Evolutionary conservation across 1,140 invertebrate genomes (phyloP), one percentile per base, ranked within the genome.

Genomic region (Wasmannia auropunctata): DNA sequence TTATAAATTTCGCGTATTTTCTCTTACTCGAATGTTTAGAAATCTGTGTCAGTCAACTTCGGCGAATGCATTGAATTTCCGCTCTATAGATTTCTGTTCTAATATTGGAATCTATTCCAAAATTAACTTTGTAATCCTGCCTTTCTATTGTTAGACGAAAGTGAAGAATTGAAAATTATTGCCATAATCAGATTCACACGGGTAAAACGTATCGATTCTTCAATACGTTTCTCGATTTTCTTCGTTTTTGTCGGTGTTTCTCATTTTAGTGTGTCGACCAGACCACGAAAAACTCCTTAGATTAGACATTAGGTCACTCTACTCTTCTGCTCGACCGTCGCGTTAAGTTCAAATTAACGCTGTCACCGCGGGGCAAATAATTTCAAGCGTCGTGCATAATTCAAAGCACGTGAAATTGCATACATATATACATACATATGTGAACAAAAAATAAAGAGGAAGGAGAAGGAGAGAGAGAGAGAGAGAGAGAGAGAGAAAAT

Each of bases 261-360:
- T 69, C 31, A 69, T 56, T 40, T 81, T 34, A 34, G 11, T 16
- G 77, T 69, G 22, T 4, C 37, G n/a, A n/a, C n/a, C n/a, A n/a
- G n/a, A n/a, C n/a, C n/a, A 16, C 49, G 60, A 46, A 54, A 67
- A 25, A 34, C 40, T 28, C 58, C 28, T 63, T 46, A 85, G 85
- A 86, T 63, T 46, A 85, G 85, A 86, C 46, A 60, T 88, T 75
- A 86, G 74, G 11, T 51, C 31, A 63, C 51, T 79, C 28, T 19
- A 22, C 60, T 79, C 40, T 81, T 54, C 49, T 67, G 54, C 14
- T 56, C 14, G 6, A 28, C 56, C 25, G 46, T 54, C 43, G 43
- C 85, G 60, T 63, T 56, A 89, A 83, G 83, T 81, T 77, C 88
- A 58, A 91, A 87, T 91, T 91, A 91, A 88, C 88, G 87, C 81